phyloP scores from a whole-genome alignment of 2,797 vertebrate species.

The Morelia viridis region DNA sequence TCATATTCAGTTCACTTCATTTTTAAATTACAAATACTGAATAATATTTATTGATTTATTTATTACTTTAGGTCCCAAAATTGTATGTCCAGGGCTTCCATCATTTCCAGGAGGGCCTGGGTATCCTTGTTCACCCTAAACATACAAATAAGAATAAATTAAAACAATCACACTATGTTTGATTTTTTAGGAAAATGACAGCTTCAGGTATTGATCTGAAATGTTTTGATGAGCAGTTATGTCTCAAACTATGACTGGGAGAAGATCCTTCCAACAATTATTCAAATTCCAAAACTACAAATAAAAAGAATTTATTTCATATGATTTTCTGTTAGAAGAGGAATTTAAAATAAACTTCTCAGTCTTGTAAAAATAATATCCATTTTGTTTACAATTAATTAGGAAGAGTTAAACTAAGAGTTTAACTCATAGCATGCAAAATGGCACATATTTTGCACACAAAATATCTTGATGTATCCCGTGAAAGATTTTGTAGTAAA shows the following conservation, averaged over 20 bases:
- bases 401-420: neutral
- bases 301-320: neutral
- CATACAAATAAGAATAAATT: conserved; percentile 35
- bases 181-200: neutral
- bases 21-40: neutral
- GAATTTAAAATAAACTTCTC: neutral
- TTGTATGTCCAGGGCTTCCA: conserved; percentile 78
- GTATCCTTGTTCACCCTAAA: conserved; percentile 81
- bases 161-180: neutral
- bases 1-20: neutral
- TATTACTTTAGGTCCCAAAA: conserved; percentile 80
- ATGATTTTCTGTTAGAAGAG: neutral
- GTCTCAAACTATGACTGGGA: neutral
- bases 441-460: neutral
- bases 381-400: neutral
- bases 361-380: neutral
- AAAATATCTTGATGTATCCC: neutral
- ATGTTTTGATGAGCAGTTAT: neutral
- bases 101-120: conserved; percentile 73
- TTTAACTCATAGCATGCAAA: neutral
- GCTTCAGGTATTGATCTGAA: neutral
- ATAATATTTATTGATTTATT: neutral
- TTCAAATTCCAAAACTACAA: neutral
- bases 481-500: neutral
- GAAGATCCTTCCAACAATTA: neutral